These are phyloP conservation scores for Erynnis tages DNA, from an alignment of 2,888 invertebrate genomes.

Conservation along the genomic window DNA sequence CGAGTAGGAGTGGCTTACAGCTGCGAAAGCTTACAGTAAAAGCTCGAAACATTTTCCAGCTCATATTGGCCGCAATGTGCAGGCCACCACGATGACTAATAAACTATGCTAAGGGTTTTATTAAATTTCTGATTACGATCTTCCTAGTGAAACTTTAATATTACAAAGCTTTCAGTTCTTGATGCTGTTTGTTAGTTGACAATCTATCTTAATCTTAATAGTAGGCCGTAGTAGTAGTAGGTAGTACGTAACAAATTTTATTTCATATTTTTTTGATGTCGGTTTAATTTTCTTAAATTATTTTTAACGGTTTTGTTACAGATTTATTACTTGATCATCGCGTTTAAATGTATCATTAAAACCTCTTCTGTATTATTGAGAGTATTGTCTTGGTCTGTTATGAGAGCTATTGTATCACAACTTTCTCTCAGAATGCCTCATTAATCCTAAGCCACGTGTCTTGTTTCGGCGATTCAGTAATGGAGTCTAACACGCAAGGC, in stretches of 20 bases:
- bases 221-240: too few species aligned
- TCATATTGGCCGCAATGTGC: constrained; percentile 2
- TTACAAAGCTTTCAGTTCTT: too few species aligned
- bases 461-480: neutral
- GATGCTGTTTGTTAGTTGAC: too few species aligned
- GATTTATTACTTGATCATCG: too few species aligned
- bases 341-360: too few species aligned
- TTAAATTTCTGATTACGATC: constrained; percentile 3
- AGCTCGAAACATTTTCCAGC: constrained; percentile 5
- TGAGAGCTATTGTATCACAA: neutral
- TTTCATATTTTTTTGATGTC: too few species aligned
- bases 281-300: too few species aligned
- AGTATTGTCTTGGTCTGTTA: neutral
- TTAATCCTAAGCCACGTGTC: constrained; percentile 1
- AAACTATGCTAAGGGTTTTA: neutral
- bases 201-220: too few species aligned
- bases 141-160: neutral
- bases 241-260: too few species aligned
- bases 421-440: neutral
- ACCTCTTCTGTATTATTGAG: neutral
- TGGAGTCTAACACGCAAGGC: neutral
- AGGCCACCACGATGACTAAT: neutral
- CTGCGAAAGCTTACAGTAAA: neutral
- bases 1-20: neutral
- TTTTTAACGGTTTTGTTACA: too few species aligned